These are phyloP conservation scores for Danio kyathit DNA, from an alignment of 2,797 vertebrate species.

Conservation along the genomic window DNA sequence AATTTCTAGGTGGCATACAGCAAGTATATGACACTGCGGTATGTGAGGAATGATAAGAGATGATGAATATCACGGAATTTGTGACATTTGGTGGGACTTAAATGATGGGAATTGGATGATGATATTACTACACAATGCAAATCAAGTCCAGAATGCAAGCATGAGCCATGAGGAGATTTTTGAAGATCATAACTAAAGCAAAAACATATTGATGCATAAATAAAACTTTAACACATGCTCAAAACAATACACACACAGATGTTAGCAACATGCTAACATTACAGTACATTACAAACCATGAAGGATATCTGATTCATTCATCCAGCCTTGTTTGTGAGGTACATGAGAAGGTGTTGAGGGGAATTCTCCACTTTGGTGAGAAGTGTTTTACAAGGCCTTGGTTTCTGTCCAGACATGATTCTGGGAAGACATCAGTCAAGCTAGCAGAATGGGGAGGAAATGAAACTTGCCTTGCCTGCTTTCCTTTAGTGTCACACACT, in stretches of 20 bases:
- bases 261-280: neutral
- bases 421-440: constrained; percentile 41
- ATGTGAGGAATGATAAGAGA: constrained; percentile 9
- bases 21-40: constrained; percentile 26
- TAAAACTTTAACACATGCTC: neutral
- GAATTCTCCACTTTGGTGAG: constrained; percentile 46
- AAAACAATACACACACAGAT: too few relatives aligned
- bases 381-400: constrained; percentile 49
- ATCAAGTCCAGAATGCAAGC: neutral
- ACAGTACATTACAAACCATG: neutral
- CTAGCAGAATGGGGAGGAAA: constrained; percentile 41
- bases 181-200: neutral
- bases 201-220: neutral
- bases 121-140: neutral
- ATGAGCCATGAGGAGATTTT: neutral
- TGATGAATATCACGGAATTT: constrained; percentile 30
- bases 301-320: neutral
- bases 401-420: constrained; percentile 37
- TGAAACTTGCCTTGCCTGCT: constrained; percentile 33
- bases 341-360: constrained; percentile 42
- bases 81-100: neutral
- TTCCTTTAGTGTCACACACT: neutral
- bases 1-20: constrained; percentile 35
- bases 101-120: neutral
- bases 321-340: constrained; percentile 15